phyloP scores from a whole-genome alignment of 2,888 invertebrate genomes.

The Apamea sordens region DNA sequence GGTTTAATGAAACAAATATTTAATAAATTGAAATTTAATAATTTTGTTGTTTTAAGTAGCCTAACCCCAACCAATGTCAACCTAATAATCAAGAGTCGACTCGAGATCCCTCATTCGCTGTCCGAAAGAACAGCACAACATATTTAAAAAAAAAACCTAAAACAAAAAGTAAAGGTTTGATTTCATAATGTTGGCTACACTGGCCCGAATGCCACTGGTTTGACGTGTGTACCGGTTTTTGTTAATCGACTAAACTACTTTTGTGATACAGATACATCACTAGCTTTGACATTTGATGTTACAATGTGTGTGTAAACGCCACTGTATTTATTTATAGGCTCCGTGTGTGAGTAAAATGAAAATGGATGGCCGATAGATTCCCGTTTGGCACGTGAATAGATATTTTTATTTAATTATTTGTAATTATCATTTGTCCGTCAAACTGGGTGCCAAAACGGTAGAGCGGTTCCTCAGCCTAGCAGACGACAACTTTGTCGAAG shows the following conservation, averaged over 20 bases:
- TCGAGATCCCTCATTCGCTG: neutral
- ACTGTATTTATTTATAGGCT: conserved; percentile 57
- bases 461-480: conserved; percentile 87
- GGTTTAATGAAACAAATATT: conserved; percentile 63
- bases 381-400: conserved; percentile 83
- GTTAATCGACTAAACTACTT: conserved; percentile 50
- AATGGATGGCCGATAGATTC: conserved; percentile 83
- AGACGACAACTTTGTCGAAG: conserved; percentile 87
- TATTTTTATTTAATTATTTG: conserved; percentile 79
- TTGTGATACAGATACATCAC: conserved; percentile 37
- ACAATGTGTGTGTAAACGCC: conserved; percentile 54
- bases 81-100: neutral
- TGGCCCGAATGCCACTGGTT: neutral
- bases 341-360: conserved; percentile 75
- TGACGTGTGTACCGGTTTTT: conserved; percentile 37
- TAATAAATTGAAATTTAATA: conserved; percentile 62
- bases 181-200: neutral
- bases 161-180: neutral
- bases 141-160: neutral
- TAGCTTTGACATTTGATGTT: conserved; percentile 58
- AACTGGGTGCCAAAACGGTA: conserved; percentile 90
- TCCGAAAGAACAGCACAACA: neutral
- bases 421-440: conserved; percentile 79
- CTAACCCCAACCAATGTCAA: neutral
- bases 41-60: neutral